Base-by-base conservation (phyloP, 2,797 vertebrate species). In the Hapalemur alaotrensis region DNA sequence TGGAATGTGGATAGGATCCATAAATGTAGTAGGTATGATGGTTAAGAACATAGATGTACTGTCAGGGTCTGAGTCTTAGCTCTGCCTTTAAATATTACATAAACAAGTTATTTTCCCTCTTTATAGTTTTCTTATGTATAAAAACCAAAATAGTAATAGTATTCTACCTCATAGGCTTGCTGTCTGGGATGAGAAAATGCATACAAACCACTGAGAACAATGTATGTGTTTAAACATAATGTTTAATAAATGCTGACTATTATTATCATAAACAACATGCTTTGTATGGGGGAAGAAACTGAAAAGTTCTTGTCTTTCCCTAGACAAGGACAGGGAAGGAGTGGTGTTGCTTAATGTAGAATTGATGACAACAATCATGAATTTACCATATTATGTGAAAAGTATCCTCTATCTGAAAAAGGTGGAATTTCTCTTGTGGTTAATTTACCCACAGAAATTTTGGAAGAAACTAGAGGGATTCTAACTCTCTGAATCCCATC, bases 371-470 rank as follows among this genome's bases (percentile, higher is more conserved):
- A 86, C 7, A 43, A 32, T 35, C 52, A 76, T 18, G 32, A 67
- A 46, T 87, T 80, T 85, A 50, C 2, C 52, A 9, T 46, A 32
- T 52, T 32, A 32, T 50, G 7, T 70, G 25, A 72, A 95, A 87
- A 14, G 25, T 6, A 7, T 72, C 11, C 2, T 93, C 13, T 28
- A 4, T 63, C 8, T 43, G 22, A 54, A 91, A 57, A 91, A 13
- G 35, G 28, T 91, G 9, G 4, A 65, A 13, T 52, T 95, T 91
- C 59, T 32, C 48, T 7, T 80, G 3, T 57, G 48, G 17, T 72
- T 89, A 67, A 94, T 89, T 91, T 86, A 83, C 46, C 90, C 17
- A 76, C 20, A 84, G 25, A 81, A 91, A 48, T 61, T 86, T 81
- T 82, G 48, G n/a, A 78, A 95, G 50, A 75, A 90, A 70, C 59